Percentiles rank a stretch among this genome's conserved stretches.
Conservation (phyloP, 2,113 vertebrate genomes). For the Equus quagga region DNA sequence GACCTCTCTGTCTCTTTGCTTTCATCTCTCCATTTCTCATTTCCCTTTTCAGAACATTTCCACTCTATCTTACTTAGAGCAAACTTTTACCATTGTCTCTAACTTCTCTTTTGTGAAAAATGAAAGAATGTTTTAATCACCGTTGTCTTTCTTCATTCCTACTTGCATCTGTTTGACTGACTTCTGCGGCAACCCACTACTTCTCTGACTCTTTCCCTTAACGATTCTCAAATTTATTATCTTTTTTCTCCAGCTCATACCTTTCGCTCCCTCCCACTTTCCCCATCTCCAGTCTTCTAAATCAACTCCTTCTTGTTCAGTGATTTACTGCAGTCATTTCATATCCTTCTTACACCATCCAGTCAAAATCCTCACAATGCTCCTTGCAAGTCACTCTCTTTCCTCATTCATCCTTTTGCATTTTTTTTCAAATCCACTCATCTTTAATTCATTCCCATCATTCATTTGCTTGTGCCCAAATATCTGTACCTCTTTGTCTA, state of each 20-base stretch:
- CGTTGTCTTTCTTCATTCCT: constrained; percentile 59
- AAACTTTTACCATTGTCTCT: constrained; percentile 72
- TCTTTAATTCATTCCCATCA: constrained; percentile 69
- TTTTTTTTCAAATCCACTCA: constrained; percentile 45
- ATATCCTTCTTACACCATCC: constrained; percentile 25
- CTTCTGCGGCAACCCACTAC: constrained; percentile 62
- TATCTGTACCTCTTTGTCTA: constrained; percentile 43
- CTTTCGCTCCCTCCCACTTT: constrained; percentile 46
- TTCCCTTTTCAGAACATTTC: constrained; percentile 41
- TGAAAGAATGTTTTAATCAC: constrained; percentile 76
- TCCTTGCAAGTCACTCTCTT: constrained; percentile 44
- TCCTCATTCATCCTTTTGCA: constrained; percentile 42
- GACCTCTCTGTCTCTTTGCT: constrained; percentile 20
- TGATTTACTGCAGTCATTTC: constrained; percentile 73
- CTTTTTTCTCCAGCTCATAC: constrained; percentile 52
- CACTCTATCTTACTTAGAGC: constrained; percentile 58
- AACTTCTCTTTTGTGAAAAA: constrained; percentile 66
- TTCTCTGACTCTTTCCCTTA: constrained; percentile 71
- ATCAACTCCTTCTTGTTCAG: constrained; percentile 65
- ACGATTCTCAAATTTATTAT: constrained; percentile 79
- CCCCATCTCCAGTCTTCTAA: constrained; percentile 41
- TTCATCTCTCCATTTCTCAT: constrained; percentile 20
- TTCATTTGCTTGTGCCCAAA: constrained; percentile 19
- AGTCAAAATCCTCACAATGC: constrained; percentile 41
- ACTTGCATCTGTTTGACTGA: constrained; percentile 71